Percentiles rank a stretch among this genome's conserved stretches.
Evolutionary conservation across 2,888 invertebrate species (phyloP).

Genomic region (Meliscaeva auricollis): DNA sequence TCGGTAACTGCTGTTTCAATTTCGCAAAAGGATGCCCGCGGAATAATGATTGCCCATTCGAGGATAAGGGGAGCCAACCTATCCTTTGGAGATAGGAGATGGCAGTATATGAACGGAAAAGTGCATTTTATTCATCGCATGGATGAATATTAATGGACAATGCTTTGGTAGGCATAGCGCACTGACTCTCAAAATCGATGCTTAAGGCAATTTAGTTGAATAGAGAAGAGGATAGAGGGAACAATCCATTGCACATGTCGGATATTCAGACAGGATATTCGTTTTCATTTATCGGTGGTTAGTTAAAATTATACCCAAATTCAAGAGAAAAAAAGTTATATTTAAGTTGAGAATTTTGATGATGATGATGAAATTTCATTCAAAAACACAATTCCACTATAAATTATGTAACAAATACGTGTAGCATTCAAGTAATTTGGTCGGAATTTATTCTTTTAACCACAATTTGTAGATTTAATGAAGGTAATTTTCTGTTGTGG

Average conservation of each 20-base stretch:
- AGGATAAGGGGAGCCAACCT: neutral
- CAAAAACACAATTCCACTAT: neutral
- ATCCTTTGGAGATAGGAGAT: neutral
- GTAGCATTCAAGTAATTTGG: neutral
- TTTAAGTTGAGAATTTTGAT: neutral
- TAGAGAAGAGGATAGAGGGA: neutral
- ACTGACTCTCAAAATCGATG: constrained; percentile 27
- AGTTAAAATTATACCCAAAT: constrained; percentile 13
- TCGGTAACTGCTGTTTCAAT: constrained; percentile 27
- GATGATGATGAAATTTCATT: neutral
- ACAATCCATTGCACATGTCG: neutral
- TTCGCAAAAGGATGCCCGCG: constrained; percentile 44
- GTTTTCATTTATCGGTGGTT: constrained; percentile 31
- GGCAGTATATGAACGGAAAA: neutral
- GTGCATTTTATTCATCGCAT: constrained; percentile 29
- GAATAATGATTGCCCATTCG: constrained; percentile 32
- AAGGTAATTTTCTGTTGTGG: no score
- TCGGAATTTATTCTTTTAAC: no score
- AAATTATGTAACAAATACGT: neutral
- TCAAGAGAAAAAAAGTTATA: neutral
- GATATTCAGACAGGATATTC: constrained; percentile 34
- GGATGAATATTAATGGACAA: constrained; percentile 1
- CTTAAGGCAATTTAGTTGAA: constrained; percentile 8
- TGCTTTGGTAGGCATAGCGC: constrained; percentile 8
- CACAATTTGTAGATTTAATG: no score